Evolutionary conservation across 2,888 invertebrate species (phyloP), one percentile per base, ranked within the genome.

Genomic region (Scaptomyza cyrtandrae): DNA sequence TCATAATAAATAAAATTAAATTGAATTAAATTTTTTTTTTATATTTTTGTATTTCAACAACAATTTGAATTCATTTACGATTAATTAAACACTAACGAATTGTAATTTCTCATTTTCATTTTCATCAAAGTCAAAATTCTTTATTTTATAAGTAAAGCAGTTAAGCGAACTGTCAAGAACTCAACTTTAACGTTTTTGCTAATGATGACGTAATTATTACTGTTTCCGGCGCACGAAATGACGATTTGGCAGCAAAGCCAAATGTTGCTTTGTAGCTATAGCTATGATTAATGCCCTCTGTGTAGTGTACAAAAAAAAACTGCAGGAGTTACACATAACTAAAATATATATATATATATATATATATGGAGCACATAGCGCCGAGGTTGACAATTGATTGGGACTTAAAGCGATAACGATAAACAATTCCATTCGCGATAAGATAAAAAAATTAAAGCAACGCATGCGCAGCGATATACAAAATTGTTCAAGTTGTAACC

Each of bases 241-340:
- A 56, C 64, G 55, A 41, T 61, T 68, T 58, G 54, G 24, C 35
- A 59, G 59, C 54, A 2, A 60, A 49, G 57, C 50, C 71, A 11
- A 6, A 55, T 60, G 44, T 44, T 39, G 56, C 29, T 39, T 14
- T 54, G 37, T 49, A 37, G 52, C 33, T 52, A 31, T 58, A 58
- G 48, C 49, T 43, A 83, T 80, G 80, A 83, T 72, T 80, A 75
- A 80, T 78, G 60, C 65, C 41, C 29, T 31, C 45, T 48, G 46
- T 27, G 19, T 24, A n/a, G 13, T 29, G 7, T 29, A 41, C 27
- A 49, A 39, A 58, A 19, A 44, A 19, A n/a, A n/a, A n/a, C n/a
- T 31, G 37, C 59, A 52, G 45, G 37, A 60, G 49, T 44, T 44
- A 37, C 19, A 19, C 39, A 39, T 9, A 39, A 7, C 6, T 6